phyloP scores from a whole-genome alignment of 30 jellyfish, hydroid and myxozoan species.

The Catostylus mosaicus region DNA sequence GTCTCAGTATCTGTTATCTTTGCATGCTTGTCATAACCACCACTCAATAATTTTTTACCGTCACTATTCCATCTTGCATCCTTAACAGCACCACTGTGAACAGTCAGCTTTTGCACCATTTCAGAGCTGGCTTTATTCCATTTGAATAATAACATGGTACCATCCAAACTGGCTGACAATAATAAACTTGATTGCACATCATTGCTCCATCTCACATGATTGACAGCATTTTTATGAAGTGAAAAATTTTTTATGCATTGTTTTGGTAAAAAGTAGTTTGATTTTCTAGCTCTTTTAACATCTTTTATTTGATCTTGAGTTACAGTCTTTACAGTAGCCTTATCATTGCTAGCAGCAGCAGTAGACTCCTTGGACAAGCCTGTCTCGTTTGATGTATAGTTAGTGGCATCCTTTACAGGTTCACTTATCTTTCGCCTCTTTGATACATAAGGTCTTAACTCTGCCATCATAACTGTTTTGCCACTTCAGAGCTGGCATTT shows the following conservation, averaged over 20 bases:
- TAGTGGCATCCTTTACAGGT: neutral
- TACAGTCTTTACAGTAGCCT: neutral
- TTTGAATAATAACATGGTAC: conserved; percentile 50
- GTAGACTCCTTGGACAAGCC: neutral
- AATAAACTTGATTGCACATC: neutral
- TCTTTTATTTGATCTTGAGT: neutral
- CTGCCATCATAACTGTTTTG: conserved; percentile 4
- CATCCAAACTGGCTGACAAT: conserved; percentile 72
- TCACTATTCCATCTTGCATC: conserved; percentile 85
- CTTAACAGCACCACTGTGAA: conserved; percentile 80
- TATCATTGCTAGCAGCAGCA: neutral
- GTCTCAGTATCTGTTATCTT: conserved; percentile 74
- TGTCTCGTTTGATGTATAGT: neutral
- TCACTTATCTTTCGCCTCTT: conserved; percentile 9
- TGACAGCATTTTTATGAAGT: conserved; percentile 13
- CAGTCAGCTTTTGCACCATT: neutral
- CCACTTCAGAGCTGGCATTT: neutral
- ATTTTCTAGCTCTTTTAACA: neutral
- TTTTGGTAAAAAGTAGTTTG: conserved; percentile 7
- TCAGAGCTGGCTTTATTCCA: neutral
- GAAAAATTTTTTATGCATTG: neutral
- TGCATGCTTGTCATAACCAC: conserved; percentile 84
- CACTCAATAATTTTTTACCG: conserved; percentile 57
- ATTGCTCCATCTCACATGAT: conserved; percentile 25
- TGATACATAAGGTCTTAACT: conserved; percentile 25